Base-by-base conservation (phyloP, 2,888 invertebrate genomes). In the Dendrolimus houi region DNA sequence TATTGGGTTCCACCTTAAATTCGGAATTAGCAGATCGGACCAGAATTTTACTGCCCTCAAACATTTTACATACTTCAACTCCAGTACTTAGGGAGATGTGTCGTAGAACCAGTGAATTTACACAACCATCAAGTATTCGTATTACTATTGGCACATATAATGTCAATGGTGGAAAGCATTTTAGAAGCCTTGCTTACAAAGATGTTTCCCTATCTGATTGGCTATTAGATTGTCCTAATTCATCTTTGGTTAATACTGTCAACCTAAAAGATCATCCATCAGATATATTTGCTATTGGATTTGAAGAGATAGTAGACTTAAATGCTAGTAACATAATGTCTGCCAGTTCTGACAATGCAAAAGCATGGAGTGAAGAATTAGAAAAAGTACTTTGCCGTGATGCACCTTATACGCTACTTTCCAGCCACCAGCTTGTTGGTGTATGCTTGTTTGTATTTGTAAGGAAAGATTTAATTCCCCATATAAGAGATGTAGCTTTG, bases 131-230 rank as follows among this genome's bases (percentile, higher is more conserved):
- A 58, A 92, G 92, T 63, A 90, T 97, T 29, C 93, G 97, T 40
- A 93, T 99, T 7, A 95, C 96, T 56, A 94, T 98, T 57, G 99
- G 98, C 13, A 99, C 99, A 0, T 99, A 99, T 90, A 99, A 99
- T 85, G 99, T 99, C 0, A 99, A 99, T 85, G 99, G 99, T 53
- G 99, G 99, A 3, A 99, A 98, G 85, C 98, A 99, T 86, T 99
- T 99, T 75, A 94, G 98, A 66, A 98, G 98, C 82, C 95, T 99
- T 57, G 99, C 97, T 41, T 97, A 97, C 79, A 98, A 98, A 83
- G 96, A 97, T 80, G 92, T 95, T 0, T 94, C 96, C 1, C 83
- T 98, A 52, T 93, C 96, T 12, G 97, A 97, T 84, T 98, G 98
- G 98, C 87, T 99, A 41, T 85, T 98, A 54, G 98, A 98, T 82